Base-by-base conservation (phyloP, 2,888 invertebrate species). In the Scrobipalpa atriplicella region DNA sequence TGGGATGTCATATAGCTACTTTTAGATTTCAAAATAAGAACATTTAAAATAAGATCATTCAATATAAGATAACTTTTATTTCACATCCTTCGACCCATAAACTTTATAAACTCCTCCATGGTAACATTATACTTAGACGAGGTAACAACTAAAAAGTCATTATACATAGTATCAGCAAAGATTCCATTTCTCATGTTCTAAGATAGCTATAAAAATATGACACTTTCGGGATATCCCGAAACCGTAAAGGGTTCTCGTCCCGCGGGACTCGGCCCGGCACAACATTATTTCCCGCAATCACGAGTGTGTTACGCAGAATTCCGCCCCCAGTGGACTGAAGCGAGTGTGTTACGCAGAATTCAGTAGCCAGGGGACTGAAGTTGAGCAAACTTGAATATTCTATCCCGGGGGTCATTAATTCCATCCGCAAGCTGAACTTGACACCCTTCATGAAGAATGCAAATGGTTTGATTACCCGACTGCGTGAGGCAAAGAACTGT, bases 381-480 rank as follows among this genome's bases (percentile, higher is more conserved):
- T 21, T 18, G 54, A 56, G 54, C 54, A 29, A 56, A 56, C 54
- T 56, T 56, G 54, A 56, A 56, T 56, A 56, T 56, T 56, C 21
- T 7, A 7, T 29, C 63, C 52, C 63, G 11, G 21, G 63, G 51
- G 52, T 36, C 52, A 52, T 63, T 63, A 36, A 52, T 51, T 36
- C 36, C 43, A 36, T 19, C 38, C 29, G 63, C n/a, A 18, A 29
- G 18, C 52, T 52, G 63, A 63, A 63, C 52, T 52, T 51, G 51
- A 51, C 21, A 52, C 63, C 63, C 63, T 63, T 63, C 51, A 36
- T 63, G 36, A 63, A 63, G 51, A 52, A 52, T 51, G 41, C 29
- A 62, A 29, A 41, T 51, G 62, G 54, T 56, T 56, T n/a, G 6
- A 47, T 47, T n/a, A n/a, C 3, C 47, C 6, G 47, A 47, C 47